phyloP scores from a whole-genome alignment of 1,140 invertebrate species.

The Papilio helenus region DNA sequence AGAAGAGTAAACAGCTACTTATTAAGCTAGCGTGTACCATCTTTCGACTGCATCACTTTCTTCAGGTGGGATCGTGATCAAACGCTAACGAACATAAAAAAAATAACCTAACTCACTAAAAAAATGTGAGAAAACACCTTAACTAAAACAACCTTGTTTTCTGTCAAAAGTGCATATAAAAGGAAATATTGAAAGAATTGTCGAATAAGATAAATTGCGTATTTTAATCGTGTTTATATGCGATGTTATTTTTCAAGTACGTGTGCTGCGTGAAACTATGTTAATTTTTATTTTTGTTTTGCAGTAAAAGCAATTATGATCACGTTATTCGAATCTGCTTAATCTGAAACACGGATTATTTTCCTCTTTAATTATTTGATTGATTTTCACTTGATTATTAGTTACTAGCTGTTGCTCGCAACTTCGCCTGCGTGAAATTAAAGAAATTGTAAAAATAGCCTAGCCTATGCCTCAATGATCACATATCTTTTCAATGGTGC shows the following conservation, averaged over 20 bases:
- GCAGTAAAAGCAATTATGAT: conserved; percentile 3
- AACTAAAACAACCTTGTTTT: background rate
- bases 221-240: background rate
- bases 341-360: background rate
- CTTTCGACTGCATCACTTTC: no score
- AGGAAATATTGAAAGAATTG: background rate
- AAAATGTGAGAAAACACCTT: background rate
- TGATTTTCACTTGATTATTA: background rate
- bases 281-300: background rate
- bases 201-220: background rate
- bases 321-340: conserved; percentile 17
- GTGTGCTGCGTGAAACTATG: conserved; percentile 12
- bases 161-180: background rate
- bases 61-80: no score
- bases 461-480: no score
- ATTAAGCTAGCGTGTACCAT: no score
- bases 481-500: no score
- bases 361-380: background rate
- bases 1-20: no score
- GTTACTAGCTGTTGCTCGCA: no score
- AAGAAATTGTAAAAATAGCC: no score
- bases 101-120: background rate
- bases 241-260: background rate
- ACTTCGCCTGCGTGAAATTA: no score
- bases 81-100: no score